Conservation (phyloP, 2,113 vertebrate genomes). For the Pongo abelii region DNA sequence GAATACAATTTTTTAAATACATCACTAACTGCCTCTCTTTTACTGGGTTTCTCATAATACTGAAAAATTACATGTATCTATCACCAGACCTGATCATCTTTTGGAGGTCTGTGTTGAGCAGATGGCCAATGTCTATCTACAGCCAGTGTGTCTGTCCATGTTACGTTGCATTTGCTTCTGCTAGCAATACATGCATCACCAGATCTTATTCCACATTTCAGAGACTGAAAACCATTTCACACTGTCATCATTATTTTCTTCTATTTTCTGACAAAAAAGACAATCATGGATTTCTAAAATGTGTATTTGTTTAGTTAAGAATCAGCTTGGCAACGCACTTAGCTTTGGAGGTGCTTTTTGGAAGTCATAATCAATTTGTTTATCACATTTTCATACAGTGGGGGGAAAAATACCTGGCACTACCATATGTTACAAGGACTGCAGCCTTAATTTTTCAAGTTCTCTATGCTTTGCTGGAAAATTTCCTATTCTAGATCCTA, state of each 20-base stretch:
- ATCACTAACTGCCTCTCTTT: neutral
- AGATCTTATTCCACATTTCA: neutral
- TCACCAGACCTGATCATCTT: neutral
- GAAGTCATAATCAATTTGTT: slow-evolving; percentile 38
- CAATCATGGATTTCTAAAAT: slow-evolving; percentile 45
- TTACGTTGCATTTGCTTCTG: neutral
- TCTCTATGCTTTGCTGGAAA: neutral
- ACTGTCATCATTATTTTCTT: slow-evolving; percentile 33
- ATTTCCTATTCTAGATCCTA: neutral
- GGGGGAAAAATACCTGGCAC: neutral
- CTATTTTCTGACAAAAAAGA: slow-evolving; percentile 50
- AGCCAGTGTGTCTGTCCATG: slow-evolving; percentile 5
- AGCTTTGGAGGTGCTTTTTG: neutral
- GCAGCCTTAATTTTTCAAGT: neutral
- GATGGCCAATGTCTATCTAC: slow-evolving; percentile 58
- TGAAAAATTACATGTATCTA: neutral
- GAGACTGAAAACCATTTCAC: slow-evolving; percentile 54
- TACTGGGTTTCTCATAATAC: neutral
- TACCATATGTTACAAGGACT: neutral
- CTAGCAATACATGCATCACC: neutral
- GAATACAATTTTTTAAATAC: neutral
- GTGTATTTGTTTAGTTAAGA: slow-evolving; percentile 44
- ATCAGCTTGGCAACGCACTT: slow-evolving; percentile 23
- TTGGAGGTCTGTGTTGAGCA: slow-evolving; percentile 35
- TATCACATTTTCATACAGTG: slow-evolving; percentile 22